Base-by-base conservation (phyloP, 1,140 invertebrate species). In the Neodiprion lecontei region DNA sequence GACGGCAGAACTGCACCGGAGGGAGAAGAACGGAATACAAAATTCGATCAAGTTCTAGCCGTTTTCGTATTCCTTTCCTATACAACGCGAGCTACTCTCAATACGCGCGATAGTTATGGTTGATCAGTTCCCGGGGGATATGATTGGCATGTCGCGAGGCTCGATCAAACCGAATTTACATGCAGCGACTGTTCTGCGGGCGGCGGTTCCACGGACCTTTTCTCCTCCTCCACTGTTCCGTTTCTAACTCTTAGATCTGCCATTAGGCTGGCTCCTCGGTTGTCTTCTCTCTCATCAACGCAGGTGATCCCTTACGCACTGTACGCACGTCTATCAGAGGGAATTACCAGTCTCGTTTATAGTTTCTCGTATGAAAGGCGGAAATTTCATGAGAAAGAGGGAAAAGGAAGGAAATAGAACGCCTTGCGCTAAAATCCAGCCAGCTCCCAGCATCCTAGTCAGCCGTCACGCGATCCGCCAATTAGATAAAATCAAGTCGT, bases 381-480 rank as follows among this genome's bases (percentile, higher is more conserved):
- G 53, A 61, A 61, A 61, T 0, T 61, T 61, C 28, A 40, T 3
- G 28, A 40, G 28, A 40, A 40, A 40, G 2, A 40, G 28, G 28
- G 28, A 40, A 40, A 40, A 40, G 5, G 28, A 40, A 40, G 28
- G 28, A 40, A 40, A 9, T 7, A 61, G n/a, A 61, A 12, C 4
- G 53, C 53, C 8, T 12, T 17, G 11, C 53, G 4, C 11, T 61
- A 61, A 14, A 4, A 61, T 61, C 53, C 0, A 61, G 53, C 53
- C 53, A 14, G n/a, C 28, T 61, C 53, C 8, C 53, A 17, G 53
- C n/a, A 61, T 61, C 53, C 53, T 61, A 14, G 11, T 61, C 11
- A 40, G 28, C 53, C 53, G 53, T 61, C 53, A 61, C 53, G 53
- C 53, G 53, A 61, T 61, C 53, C 53, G 53, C 53, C 53, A 61